Base-by-base conservation (phyloP, 1,140 invertebrate species). In the Procambarus virginalis region DNA sequence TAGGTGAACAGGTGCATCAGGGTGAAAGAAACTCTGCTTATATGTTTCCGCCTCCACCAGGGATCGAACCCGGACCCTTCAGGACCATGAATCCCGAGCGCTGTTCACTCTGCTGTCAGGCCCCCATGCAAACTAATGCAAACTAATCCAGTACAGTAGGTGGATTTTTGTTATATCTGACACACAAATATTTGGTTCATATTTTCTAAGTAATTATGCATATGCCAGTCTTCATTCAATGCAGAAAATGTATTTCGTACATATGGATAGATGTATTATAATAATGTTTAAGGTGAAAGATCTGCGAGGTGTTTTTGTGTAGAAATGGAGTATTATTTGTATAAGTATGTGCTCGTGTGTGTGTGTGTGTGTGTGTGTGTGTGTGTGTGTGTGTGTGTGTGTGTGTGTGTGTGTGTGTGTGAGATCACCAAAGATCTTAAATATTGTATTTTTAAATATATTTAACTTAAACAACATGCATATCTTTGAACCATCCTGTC, bases 371-470 rank as follows among this genome's bases (percentile, higher is more conserved):
- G n/a, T 34, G 20, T 34, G 22, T 73, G 68, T 20, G 14, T 20
- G 2, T 34, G n/a, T 73, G n/a, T 73, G n/a, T 34, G n/a, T 73
- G n/a, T 73, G 20, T 34, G 5, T 22, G 22, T 73, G 6, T 34
- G n/a, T 34, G 20, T 34, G 22, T 73, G 68, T 20, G 14, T 20
- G 2, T 34, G n/a, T 73, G n/a, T 73, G n/a, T 34, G n/a, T 73
- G n/a, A 45, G 68, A 73, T 73, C 68, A 73, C 68, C 68, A 73
- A 73, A 73, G 68, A 73, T 73, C 22, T 34, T 73, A 34, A 9
- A 73, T 73, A 73, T 73, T 73, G 68, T 73, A 73, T 73, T 73
- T 68, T 73, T 73, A 34, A 73, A 73, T 73, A 73, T 73, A 73
- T 73, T 73, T 73, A 73, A 73, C 68, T 34, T 34, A 20, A 73